Evolutionary conservation across 2,113 vertebrate genomes (phyloP), one percentile per base, ranked within the genome.

Genomic region (Rynchops niger): DNA sequence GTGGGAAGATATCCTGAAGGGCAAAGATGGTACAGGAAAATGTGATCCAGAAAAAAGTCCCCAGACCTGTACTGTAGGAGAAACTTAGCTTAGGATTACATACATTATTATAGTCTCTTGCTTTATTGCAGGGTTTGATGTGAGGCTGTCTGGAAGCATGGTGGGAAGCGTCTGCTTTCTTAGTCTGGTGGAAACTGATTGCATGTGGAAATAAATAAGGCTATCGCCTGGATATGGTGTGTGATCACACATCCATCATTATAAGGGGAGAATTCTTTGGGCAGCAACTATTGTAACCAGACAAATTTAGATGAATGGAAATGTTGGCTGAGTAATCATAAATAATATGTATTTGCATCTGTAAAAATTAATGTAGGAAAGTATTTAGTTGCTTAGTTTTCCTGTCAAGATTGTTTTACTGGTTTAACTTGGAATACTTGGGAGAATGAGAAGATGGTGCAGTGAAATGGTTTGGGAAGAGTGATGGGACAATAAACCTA

Each of bases 281-380:
- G 82, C 62, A 96, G 67, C 55, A 82, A 61, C 89, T 86, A 82
- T 79, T 96, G 76, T 70, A 82, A 71, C 49, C 45, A 90, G 91
- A 59, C 70, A 97, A 86, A 97, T 91, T 83, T 84, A 92, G 79
- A 91, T 83, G 40, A 86, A 80, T 90, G 82, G 87, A 91, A 95
- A 55, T 61, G 34, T 56, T 56, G 69, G 53, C 66, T 50, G 47
- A 82, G 73, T 93, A 87, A 93, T 80, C 70, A 69, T 94, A 82
- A 96, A 82, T 92, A 82, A 34, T 45, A 36, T 59, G 29, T 9
- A 55, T 86, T 90, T 88, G 59, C 27, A 34, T 74, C 52, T 79
- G 58, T 86, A 63, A 86, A 90, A 96, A 86, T 71, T 73, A 79
- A 82, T n/a, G 17, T 53, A 59, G 72, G 73, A 63, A 69, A 91